These are phyloP conservation scores for Acanthosepion pharaonis DNA, from an alignment of 2,888 invertebrate species.

Conservation along the genomic window DNA sequence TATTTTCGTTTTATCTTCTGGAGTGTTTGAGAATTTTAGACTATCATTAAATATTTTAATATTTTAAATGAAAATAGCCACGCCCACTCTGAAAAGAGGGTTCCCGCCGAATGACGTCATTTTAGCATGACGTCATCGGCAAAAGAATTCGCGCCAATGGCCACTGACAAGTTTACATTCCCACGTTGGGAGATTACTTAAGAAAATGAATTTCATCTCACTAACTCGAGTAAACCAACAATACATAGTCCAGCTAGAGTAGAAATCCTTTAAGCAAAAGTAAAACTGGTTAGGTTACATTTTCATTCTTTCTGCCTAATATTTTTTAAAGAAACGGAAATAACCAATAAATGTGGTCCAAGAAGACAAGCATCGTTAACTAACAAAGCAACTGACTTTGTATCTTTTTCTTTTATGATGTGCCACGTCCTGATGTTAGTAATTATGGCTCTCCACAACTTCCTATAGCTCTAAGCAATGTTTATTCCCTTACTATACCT, in stretches of 20 bases:
- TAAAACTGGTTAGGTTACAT: too few species aligned
- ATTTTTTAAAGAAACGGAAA: not conserved
- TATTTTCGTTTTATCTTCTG: too few species aligned
- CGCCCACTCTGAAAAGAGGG: not conserved
- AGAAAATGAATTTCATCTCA: too few species aligned
- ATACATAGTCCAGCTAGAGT: too few species aligned
- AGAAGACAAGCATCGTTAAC: not conserved
- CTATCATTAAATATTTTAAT: not conserved
- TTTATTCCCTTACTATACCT: too few species aligned
- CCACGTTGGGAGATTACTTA: not conserved
- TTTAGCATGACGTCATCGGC: not conserved
- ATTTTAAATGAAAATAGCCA: not conserved
- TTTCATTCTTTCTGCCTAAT: too few species aligned
- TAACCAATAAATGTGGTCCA: not conserved
- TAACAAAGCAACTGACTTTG: not conserved
- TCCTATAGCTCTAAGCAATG: too few species aligned
- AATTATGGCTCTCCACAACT: too few species aligned
- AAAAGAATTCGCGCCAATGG: slow-evolving; percentile 1
- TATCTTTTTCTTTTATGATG: too few species aligned
- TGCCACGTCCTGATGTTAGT: too few species aligned
- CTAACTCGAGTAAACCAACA: too few species aligned
- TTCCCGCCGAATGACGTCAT: slow-evolving; percentile 33
- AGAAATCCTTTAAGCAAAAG: too few species aligned
- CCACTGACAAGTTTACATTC: not conserved
- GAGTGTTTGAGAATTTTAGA: not conserved